These are phyloP conservation scores for Cinara cedri DNA, from an alignment of 2,888 invertebrate species.

Conservation along the genomic window DNA sequence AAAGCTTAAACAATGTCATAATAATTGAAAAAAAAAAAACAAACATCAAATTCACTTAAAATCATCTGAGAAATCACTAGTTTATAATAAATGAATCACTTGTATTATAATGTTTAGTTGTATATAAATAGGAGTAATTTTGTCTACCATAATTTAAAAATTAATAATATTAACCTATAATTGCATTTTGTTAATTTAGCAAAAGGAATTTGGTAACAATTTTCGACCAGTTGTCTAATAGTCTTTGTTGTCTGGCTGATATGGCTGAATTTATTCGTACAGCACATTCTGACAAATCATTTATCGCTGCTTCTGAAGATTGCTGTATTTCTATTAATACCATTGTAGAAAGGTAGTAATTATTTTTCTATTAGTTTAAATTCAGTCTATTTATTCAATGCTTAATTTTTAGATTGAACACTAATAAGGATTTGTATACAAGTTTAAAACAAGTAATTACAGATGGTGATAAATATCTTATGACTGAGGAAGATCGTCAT, in stretches of 20 bases:
- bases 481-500: constrained; percentile 79
- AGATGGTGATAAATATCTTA: constrained; percentile 72
- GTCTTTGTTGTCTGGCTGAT: constrained; percentile 94
- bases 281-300: constrained; percentile 83
- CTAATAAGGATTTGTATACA: constrained; percentile 82
- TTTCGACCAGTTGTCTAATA: constrained; percentile 95
- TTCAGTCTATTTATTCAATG: background rate
- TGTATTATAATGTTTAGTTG: background rate
- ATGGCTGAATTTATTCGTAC: constrained; percentile 94
- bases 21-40: no score
- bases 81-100: no score
- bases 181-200: constrained; percentile 28
- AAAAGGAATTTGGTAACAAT: constrained; percentile 84
- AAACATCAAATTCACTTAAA: no score
- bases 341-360: constrained; percentile 85
- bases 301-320: constrained; percentile 83
- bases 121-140: background rate
- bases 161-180: constrained; percentile 11
- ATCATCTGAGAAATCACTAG: no score
- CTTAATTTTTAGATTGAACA: constrained; percentile 76
- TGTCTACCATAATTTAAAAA: background rate
- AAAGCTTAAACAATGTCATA: no score
- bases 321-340: constrained; percentile 87
- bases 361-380: background rate
- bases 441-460: constrained; percentile 75